These are phyloP conservation scores for Shargacucullia verbasci DNA, from an alignment of 2,888 invertebrate species.

Conservation along the genomic window DNA sequence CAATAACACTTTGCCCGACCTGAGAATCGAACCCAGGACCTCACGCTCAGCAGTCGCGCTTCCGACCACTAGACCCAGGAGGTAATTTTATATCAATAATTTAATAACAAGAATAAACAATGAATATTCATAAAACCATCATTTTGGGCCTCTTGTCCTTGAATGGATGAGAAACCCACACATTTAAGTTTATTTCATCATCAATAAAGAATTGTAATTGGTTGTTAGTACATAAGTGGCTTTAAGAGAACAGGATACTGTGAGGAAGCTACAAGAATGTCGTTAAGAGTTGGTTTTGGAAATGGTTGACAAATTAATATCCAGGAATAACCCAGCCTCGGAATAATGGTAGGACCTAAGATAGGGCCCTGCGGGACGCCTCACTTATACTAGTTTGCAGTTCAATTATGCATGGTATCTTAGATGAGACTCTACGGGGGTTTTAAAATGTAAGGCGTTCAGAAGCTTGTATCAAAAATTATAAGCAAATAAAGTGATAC, in stretches of 20 bases:
- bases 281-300: not conserved
- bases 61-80: too few species aligned
- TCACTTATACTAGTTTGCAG: not conserved
- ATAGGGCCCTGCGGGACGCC: not conserved
- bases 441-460: too few species aligned
- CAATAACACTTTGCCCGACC: too few species aligned
- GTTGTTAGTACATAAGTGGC: not conserved
- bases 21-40: too few species aligned
- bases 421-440: too few species aligned
- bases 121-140: conserved; percentile 10
- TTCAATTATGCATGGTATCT: too few species aligned
- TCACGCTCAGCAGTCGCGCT: too few species aligned
- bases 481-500: too few species aligned
- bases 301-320: too few species aligned
- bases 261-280: not conserved
- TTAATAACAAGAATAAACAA: conserved; percentile 9
- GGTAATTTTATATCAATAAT: conserved; percentile 1
- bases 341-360: not conserved
- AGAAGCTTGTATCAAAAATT: too few species aligned
- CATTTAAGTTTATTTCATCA: not conserved
- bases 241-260: not conserved
- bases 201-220: conserved; percentile 1
- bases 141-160: conserved; percentile 3
- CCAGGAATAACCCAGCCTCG: too few species aligned
- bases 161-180: conserved; percentile 1